Conservation (phyloP, 2,888 invertebrate genomes). For the Thera britannica region DNA sequence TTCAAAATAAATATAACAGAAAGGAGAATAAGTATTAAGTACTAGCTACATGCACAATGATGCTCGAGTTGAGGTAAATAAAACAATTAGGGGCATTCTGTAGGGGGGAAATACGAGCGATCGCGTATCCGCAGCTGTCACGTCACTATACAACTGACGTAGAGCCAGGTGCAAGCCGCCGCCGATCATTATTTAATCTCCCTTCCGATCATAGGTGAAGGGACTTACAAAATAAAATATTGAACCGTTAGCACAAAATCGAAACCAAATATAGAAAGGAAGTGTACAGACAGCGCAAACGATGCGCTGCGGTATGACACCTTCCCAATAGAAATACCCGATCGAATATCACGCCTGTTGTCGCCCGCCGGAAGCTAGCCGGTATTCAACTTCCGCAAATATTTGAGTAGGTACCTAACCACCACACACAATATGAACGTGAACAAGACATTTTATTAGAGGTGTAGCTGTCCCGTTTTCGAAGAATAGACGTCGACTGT, state of each 20-base stretch:
- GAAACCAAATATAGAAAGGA: constrained; percentile 36
- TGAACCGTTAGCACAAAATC: constrained; percentile 37
- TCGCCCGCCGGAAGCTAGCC: constrained; percentile 53
- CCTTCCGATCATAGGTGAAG: constrained; percentile 34
- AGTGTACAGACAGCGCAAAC: constrained; percentile 24
- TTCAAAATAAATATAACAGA: constrained; percentile 11
- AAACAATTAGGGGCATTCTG: constrained; percentile 32
- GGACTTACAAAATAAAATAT: constrained; percentile 28
- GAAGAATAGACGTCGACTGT: constrained; percentile 15
- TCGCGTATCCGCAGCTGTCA: constrained; percentile 63
- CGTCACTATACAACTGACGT: constrained; percentile 46
- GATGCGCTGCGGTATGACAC: constrained; percentile 32
- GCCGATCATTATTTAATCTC: constrained; percentile 36
- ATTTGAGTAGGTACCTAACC: constrained; percentile 41
- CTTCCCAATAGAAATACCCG: constrained; percentile 44
- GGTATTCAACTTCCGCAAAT: constrained; percentile 60
- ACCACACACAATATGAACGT: constrained; percentile 50
- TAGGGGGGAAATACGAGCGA: constrained; percentile 42
- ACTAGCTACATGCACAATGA: constrained; percentile 20
- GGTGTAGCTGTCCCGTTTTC: constrained; percentile 27
- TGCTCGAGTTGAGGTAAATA: constrained; percentile 26
- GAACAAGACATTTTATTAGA: constrained; percentile 40
- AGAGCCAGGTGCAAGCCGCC: constrained; percentile 56
- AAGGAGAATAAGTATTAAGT: constrained; percentile 11
- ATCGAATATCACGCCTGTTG: constrained; percentile 49